These are phyloP conservation scores for Eonycteris spelaea DNA, from an alignment of 2,113 vertebrate genomes.

Conservation along the genomic window DNA sequence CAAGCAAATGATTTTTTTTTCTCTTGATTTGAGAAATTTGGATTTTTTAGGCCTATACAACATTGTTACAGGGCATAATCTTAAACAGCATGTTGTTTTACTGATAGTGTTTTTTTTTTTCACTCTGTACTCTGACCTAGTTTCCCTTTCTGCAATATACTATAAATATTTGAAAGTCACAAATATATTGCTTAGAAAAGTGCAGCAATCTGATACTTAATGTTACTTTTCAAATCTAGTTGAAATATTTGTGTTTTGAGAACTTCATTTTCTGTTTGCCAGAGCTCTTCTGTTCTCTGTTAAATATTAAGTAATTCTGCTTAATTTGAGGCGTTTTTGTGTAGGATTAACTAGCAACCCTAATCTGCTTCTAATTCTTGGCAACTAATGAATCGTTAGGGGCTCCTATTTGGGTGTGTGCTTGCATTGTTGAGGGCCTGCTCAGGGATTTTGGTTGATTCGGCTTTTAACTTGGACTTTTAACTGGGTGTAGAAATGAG, in stretches of 20 bases:
- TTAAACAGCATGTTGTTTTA: neutral
- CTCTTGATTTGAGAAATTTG: neutral
- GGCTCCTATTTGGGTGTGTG: neutral
- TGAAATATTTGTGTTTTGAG: slow-evolving; percentile 41
- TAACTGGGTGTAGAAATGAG: slow-evolving; percentile 17
- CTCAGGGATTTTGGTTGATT: slow-evolving; percentile 41
- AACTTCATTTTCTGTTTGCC: slow-evolving; percentile 45
- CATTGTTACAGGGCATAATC: neutral
- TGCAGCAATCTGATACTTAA: neutral
- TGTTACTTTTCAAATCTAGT: slow-evolving; percentile 33
- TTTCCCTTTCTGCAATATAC: neutral
- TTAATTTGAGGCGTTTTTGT: slow-evolving; percentile 8
- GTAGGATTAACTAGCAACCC: slow-evolving; percentile 45
- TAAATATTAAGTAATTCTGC: slow-evolving; percentile 41
- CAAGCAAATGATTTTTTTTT: neutral
- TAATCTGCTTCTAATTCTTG: slow-evolving; percentile 29
- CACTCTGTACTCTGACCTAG: neutral
- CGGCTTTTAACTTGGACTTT: too few relatives aligned
- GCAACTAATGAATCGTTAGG: slow-evolving; percentile 15
- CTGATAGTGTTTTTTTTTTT: neutral
- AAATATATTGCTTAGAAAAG: slow-evolving; percentile 22
- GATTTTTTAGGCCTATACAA: neutral
- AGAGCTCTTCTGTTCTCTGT: neutral
- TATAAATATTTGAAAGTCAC: slow-evolving; percentile 9
- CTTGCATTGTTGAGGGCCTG: slow-evolving; percentile 47